A percentile compares a stretch with the other conserved stretches of the same genome.
Conservation (phyloP, 1,140 invertebrate genomes). For the Megathymus violae region DNA sequence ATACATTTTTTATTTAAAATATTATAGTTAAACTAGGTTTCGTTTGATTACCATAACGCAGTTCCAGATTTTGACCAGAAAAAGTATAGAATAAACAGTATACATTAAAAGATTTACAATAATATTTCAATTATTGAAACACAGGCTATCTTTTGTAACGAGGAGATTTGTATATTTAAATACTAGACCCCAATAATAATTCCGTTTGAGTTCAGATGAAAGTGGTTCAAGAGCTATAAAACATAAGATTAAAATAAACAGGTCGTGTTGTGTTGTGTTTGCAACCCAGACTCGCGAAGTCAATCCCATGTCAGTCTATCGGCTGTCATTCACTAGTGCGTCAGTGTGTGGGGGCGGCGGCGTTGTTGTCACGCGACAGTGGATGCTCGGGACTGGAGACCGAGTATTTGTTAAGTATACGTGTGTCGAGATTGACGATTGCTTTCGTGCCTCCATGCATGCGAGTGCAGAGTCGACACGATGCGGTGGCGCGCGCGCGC, state of each 20-base stretch:
- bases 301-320: slow-evolving; percentile 30
- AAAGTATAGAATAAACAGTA: too few relatives aligned
- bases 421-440: slow-evolving; percentile 39
- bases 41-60: too few relatives aligned
- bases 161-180: too few relatives aligned
- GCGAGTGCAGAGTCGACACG: slow-evolving; percentile 52
- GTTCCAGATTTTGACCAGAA: too few relatives aligned
- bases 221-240: neutral
- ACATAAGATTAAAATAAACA: slow-evolving; percentile 6
- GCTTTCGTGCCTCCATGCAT: slow-evolving; percentile 52
- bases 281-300: slow-evolving; percentile 44
- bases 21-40: too few relatives aligned
- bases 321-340: slow-evolving; percentile 57
- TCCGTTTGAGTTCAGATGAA: neutral
- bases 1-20: too few relatives aligned
- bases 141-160: too few relatives aligned
- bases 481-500: slow-evolving; percentile 73
- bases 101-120: too few relatives aligned
- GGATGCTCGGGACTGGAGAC: slow-evolving; percentile 50
- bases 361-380: slow-evolving; percentile 42
- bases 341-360: slow-evolving; percentile 48
- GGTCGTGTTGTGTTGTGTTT: slow-evolving; percentile 28
- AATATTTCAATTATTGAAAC: too few relatives aligned
- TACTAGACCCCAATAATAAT: too few relatives aligned
- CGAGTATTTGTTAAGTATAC: slow-evolving; percentile 43